Conservation (phyloP, 2,113 vertebrate genomes). For the Forbesichthys papilliferus region DNA sequence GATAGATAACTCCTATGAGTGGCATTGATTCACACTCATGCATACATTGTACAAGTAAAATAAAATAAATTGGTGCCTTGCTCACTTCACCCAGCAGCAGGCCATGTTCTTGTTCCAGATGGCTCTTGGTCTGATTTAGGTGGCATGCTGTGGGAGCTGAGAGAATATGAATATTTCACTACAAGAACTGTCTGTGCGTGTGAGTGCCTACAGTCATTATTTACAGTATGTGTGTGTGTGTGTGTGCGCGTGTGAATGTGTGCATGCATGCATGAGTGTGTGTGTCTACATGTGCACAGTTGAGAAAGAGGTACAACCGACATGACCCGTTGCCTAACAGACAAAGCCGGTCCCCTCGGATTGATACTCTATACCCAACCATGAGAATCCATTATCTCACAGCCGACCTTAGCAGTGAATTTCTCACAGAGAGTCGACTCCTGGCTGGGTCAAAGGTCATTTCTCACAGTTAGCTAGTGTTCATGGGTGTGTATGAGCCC, state of each 20-base stretch:
- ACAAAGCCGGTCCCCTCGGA: conserved; percentile 32
- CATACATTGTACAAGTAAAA: too few relatives aligned
- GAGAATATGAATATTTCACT: conserved; percentile 68
- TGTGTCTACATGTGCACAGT: conserved; percentile 20
- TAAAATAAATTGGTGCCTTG: conserved; percentile 1
- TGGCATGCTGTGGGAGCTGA: conserved; percentile 50
- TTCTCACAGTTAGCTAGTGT: conserved; percentile 58
- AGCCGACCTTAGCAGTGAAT: conserved; percentile 17
- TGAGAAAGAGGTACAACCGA: conserved; percentile 32
- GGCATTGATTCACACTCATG: too few relatives aligned
- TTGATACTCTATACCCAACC: conserved; percentile 40
- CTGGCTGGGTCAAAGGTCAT: conserved; percentile 62
- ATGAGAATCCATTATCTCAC: conserved; percentile 44
- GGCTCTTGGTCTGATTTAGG: conserved; percentile 52
- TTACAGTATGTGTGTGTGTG: background rate
- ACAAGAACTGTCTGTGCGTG: conserved; percentile 16
- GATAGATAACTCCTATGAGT: too few relatives aligned
- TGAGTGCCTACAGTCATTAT: background rate
- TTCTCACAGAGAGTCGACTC: conserved; percentile 40
- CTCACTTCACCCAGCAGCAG: conserved; percentile 50
- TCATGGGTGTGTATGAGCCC: conserved; percentile 65
- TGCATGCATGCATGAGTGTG: conserved; percentile 3
- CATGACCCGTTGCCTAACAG: conserved; percentile 30
- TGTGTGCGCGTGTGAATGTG: conserved; percentile 12
- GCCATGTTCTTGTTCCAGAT: conserved; percentile 54